These are phyloP conservation scores for Gouania willdenowi DNA, from an alignment of 2,797 vertebrate species.

Conservation along the genomic window DNA sequence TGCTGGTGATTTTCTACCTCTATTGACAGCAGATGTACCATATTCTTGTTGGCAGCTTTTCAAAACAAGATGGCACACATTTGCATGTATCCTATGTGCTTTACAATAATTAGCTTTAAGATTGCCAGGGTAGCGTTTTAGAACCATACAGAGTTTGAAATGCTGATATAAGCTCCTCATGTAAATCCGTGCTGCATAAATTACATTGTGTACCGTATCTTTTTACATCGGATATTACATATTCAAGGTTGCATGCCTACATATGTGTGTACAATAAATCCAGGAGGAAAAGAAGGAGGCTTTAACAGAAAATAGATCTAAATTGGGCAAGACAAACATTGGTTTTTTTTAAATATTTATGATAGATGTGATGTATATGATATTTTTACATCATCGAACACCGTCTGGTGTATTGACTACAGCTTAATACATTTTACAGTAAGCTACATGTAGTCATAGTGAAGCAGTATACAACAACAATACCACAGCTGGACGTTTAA, in stretches of 20 bases:
- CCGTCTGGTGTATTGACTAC: too few species aligned
- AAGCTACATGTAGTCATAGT: too few species aligned
- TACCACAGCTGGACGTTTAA: constrained; percentile 15
- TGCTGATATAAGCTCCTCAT: not conserved
- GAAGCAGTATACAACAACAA: constrained; percentile 23
- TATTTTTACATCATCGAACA: too few species aligned
- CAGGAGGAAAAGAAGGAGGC: not conserved
- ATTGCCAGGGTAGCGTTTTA: not conserved
- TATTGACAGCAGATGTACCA: constrained; percentile 41
- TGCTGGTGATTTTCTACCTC: constrained; percentile 57
- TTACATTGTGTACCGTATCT: not conserved
- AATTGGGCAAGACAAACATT: too few species aligned
- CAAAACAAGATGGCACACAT: not conserved
- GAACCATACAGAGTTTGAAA: not conserved
- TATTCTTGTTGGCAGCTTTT: constrained; percentile 11
- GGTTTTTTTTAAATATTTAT: too few species aligned
- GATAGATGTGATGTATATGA: too few species aligned
- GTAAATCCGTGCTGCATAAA: not conserved
- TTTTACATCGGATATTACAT: constrained; percentile 1
- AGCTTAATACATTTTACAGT: constrained; percentile 30
- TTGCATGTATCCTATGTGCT: constrained; percentile 10
- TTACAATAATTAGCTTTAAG: constrained; percentile 24
- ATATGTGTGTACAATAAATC: not conserved
- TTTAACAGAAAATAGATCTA: too few species aligned
- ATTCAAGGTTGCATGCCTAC: not conserved